phyloP scores from a whole-genome alignment of 2,888 invertebrate species.

The Nomada hirtipes region DNA sequence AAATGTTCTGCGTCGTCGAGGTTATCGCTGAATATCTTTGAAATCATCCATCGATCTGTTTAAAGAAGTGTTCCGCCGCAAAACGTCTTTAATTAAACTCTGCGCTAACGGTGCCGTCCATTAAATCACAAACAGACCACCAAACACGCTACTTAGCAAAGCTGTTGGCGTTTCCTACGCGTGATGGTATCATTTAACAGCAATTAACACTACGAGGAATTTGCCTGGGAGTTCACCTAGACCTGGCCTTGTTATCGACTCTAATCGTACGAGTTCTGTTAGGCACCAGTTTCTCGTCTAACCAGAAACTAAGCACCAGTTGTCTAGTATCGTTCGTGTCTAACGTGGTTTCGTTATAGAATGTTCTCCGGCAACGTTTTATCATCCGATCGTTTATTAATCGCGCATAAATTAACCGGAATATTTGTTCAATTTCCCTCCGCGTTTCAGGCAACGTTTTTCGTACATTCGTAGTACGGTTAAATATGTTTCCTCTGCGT shows the following conservation, averaged over 20 bases:
- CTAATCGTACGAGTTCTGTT: conserved; percentile 29
- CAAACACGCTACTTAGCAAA: conserved; percentile 24
- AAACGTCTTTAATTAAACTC: conserved; percentile 2
- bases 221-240: conserved; percentile 17
- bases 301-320: conserved; percentile 21
- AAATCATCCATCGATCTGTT: neutral
- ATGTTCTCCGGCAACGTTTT: neutral
- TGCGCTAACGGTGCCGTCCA: conserved; percentile 47
- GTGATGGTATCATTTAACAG: conserved; percentile 28
- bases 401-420: no score
- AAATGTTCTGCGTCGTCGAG: conserved; percentile 2
- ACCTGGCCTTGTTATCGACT: conserved; percentile 40
- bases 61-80: neutral
- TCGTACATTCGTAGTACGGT: no score
- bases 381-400: neutral
- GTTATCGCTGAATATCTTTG: conserved; percentile 26
- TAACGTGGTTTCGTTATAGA: neutral
- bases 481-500: neutral
- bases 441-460: no score
- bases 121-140: conserved; percentile 44
- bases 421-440: neutral
- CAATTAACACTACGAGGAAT: conserved; percentile 23
- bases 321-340: neutral
- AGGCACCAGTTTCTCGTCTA: conserved; percentile 28
- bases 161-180: neutral